phyloP scores from a whole-genome alignment of 1,140 invertebrate genomes.

The Streblospio benedicti region DNA sequence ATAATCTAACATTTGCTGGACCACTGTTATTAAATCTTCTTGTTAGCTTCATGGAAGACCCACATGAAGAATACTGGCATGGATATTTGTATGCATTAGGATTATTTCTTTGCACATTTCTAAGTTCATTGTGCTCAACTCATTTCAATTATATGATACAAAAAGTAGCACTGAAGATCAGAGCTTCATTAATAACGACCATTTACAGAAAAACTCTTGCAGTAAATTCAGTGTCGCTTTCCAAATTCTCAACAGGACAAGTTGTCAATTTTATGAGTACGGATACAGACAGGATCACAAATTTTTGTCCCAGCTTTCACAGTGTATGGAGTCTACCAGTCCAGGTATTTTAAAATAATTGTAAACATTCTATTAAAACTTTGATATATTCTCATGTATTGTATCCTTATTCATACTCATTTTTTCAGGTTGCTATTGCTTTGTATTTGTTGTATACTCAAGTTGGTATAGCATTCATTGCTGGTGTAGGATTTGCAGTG shows the following conservation, averaged over 20 bases:
- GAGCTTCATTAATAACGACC: slow-evolving; percentile 69
- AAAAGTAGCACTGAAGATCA: slow-evolving; percentile 76
- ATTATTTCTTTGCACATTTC: slow-evolving; percentile 50
- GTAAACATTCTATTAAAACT: neutral
- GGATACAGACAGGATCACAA: slow-evolving; percentile 87
- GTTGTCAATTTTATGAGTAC: slow-evolving; percentile 95
- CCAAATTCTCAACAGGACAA: slow-evolving; percentile 66
- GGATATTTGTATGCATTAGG: slow-evolving; percentile 74
- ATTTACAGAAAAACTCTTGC: slow-evolving; percentile 73
- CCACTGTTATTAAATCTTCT: slow-evolving; percentile 79
- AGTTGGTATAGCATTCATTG: slow-evolving; percentile 81
- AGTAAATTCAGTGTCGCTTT: slow-evolving; percentile 27
- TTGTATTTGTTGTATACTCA: slow-evolving; percentile 55
- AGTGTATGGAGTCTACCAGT: slow-evolving; percentile 92
- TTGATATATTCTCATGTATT: no score
- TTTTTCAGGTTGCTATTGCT: slow-evolving; percentile 24
- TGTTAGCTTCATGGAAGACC: slow-evolving; percentile 70
- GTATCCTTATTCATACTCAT: neutral
- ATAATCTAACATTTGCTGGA: slow-evolving; percentile 73
- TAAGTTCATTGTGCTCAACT: slow-evolving; percentile 65
- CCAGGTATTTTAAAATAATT: slow-evolving; percentile 49
- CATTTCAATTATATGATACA: slow-evolving; percentile 86
- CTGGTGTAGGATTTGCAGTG: slow-evolving; percentile 76
- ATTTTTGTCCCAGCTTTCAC: slow-evolving; percentile 92
- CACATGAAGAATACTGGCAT: slow-evolving; percentile 54